Conservation (phyloP, 2,888 invertebrate genomes). For the Idaea biselata region DNA sequence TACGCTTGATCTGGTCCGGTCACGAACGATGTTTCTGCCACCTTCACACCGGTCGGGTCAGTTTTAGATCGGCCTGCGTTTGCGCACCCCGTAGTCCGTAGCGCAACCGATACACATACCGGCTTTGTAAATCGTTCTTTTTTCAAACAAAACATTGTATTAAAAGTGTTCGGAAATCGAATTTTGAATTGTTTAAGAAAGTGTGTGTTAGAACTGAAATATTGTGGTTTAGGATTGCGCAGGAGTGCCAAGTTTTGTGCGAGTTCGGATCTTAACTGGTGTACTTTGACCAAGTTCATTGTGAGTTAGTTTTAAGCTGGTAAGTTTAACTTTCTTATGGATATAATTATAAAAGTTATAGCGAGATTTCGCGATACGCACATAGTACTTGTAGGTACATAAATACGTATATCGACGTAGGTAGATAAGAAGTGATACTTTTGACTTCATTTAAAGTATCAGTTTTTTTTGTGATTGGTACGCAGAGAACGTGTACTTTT, state of each 20-base stretch:
- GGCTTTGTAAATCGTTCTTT: constrained; percentile 49
- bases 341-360: constrained; percentile 3
- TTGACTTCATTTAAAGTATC: constrained; percentile 15
- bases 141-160: constrained; percentile 38
- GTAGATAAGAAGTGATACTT: constrained; percentile 6
- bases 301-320: constrained; percentile 38
- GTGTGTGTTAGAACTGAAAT: constrained; percentile 6
- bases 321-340: constrained; percentile 30
- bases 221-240: constrained; percentile 1
- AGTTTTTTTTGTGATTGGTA: constrained; percentile 7
- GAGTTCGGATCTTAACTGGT: constrained; percentile 48
- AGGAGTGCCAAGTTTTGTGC: constrained; percentile 54
- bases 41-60: constrained; percentile 74
- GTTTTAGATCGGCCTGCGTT: constrained; percentile 67
- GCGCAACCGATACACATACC: constrained; percentile 39
- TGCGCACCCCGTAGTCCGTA: constrained; percentile 47
- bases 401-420: constrained; percentile 9
- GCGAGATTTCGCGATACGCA: constrained; percentile 4
- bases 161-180: constrained; percentile 21
- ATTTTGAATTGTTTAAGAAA: constrained; percentile 12
- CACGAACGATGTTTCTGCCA: constrained; percentile 43
- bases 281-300: constrained; percentile 62
- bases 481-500: constrained; percentile 11
- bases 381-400: background rate
- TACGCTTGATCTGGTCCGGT: constrained; percentile 47